Base-by-base conservation (phyloP, 92 coral and sea anemone genomes). In the Parazoanthus darwini region DNA sequence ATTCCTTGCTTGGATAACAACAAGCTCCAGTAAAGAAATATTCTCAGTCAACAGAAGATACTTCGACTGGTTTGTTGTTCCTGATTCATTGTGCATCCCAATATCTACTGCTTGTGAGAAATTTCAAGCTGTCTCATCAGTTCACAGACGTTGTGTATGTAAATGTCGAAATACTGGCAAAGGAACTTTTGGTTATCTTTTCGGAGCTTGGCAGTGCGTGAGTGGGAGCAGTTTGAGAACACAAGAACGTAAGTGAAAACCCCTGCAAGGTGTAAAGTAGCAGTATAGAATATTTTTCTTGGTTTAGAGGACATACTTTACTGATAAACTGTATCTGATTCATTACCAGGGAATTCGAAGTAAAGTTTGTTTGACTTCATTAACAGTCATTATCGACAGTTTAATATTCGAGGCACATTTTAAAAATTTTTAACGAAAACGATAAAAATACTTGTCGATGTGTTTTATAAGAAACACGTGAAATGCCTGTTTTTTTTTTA, bases 91-190 rank as follows among this genome's bases (percentile, higher is more conserved):
- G 35, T 78, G 81, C 59, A 56, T 5, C 13, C 46, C 63, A 8
- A 20, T 42, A 23, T 26, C 23, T 5, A 42, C 81, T 18, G n/a
- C 36, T 16, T 18, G 26, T 44, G 29, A 39, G 3, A 23, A 78
- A 4, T 78, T 43, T 46, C 36, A 23, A 8, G 56, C 81, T 29
- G 33, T 29, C 33, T 29, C 33, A 29, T 29, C 33, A 29, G 33
- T 29, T 29, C 33, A 29, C 33, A 46, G 63, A 23, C 37, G 46
- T 18, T 78, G 81, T 25, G 42, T 38, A 37, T 78, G 81, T 78
- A 78, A 33, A 44, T 78, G 81, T 78, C 81, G 15, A 78, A 46
- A 25, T 78, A 9, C 63, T 44, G 81, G 63, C 81, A 78, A 44
- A 35, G 23, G 25, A 6, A 78, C 81, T 3, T 78, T 78, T 44